phyloP scores from a whole-genome alignment of 1,140 invertebrate genomes.

The Caligus rogercresseyi region DNA sequence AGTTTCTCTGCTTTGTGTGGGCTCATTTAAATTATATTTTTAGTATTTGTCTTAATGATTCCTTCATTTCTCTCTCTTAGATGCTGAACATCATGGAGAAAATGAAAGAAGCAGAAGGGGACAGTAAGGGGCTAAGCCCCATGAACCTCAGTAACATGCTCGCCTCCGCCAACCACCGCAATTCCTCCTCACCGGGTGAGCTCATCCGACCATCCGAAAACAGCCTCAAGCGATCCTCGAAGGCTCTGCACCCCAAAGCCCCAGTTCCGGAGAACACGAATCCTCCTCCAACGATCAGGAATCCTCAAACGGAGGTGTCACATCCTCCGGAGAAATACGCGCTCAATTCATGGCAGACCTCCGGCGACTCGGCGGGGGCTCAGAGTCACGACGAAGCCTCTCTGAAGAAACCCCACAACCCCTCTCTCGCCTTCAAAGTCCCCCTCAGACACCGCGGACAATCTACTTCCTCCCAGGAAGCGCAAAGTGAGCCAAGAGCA shows the following conservation, averaged over 20 bases:
- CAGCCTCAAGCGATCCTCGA: not conserved
- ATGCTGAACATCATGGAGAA: constrained; percentile 20
- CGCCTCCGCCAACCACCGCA: not conserved
- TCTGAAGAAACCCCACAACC: not conserved
- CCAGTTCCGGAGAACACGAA: not conserved
- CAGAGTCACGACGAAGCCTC: not conserved
- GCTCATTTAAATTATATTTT: too few relatives aligned
- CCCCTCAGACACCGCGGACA: constrained; percentile 2
- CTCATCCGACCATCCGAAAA: not conserved
- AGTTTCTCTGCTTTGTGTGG: too few relatives aligned
- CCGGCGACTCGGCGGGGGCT: not conserved
- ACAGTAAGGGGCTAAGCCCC: not conserved
- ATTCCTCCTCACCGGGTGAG: not conserved
- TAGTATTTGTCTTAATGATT: not conserved
- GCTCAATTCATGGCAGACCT: constrained; percentile 18
- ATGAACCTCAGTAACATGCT: constrained; percentile 15
- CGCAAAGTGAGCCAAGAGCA: constrained; percentile 17
- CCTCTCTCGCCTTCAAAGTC: not conserved
- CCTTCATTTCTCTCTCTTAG: not conserved
- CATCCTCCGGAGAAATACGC: constrained; percentile 4
- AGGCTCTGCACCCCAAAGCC: not conserved
- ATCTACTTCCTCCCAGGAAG: constrained; percentile 8
- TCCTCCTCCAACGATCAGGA: not conserved
- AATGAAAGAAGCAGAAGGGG: constrained; percentile 13
- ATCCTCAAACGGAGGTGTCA: not conserved